Conservation (phyloP, 2,797 vertebrate species). For the Aldrovandia affinis region DNA sequence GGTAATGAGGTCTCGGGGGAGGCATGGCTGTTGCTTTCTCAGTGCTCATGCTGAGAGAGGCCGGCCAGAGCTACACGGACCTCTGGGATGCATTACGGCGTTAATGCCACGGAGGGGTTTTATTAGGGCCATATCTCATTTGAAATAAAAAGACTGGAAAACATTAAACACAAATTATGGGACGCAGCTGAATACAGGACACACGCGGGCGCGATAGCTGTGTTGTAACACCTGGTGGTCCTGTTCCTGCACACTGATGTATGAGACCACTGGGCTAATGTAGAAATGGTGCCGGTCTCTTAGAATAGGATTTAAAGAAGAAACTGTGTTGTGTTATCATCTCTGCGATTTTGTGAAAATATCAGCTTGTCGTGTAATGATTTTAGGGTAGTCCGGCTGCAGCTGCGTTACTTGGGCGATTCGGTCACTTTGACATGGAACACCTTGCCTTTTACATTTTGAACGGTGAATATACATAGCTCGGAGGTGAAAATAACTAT, state of each 20-base stretch:
- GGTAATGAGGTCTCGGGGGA: constrained; percentile 69
- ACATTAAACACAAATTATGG: constrained; percentile 30
- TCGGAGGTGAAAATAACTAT: background rate
- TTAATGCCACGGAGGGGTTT: constrained; percentile 1
- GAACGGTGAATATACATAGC: constrained; percentile 10
- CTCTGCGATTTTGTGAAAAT: background rate
- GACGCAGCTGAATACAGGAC: constrained; percentile 27
- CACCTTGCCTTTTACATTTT: background rate
- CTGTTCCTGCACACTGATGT: constrained; percentile 30
- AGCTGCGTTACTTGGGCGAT: background rate
- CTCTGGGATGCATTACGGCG: background rate
- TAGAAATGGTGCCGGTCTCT: background rate
- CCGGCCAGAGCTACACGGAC: constrained; percentile 32
- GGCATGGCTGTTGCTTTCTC: constrained; percentile 12
- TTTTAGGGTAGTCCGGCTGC: background rate
- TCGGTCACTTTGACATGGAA: background rate
- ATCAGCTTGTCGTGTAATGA: background rate
- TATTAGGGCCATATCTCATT: constrained; percentile 44
- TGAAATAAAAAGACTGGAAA: constrained; percentile 34
- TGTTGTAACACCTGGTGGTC: constrained; percentile 40
- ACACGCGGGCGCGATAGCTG: constrained; percentile 19
- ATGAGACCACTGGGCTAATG: constrained; percentile 22
- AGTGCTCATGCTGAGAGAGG: background rate
- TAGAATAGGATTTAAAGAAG: background rate
- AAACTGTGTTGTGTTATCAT: background rate